Conservation (phyloP, 53 echinoderm and acorn worm species). For the Echinometra lucunter region DNA sequence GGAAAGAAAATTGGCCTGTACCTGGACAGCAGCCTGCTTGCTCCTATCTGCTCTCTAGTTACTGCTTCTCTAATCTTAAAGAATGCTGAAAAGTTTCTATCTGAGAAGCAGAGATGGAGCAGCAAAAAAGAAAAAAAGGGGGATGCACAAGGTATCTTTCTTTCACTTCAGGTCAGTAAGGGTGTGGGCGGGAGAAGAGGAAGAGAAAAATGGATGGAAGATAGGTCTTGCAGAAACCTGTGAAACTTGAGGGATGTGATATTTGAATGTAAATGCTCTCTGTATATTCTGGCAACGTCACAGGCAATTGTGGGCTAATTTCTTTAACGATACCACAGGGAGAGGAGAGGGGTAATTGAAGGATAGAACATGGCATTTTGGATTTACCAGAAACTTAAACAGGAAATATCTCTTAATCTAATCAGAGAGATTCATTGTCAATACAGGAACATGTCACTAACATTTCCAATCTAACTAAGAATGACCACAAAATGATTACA, state of each 20-base stretch:
- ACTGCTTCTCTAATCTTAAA: background rate
- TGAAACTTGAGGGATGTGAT: background rate
- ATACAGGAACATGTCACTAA: background rate
- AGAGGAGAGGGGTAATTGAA: background rate
- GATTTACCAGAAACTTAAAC: slow-evolving; percentile 37
- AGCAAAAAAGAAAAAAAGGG: background rate
- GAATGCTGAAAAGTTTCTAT: slow-evolving; percentile 30
- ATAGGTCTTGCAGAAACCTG: background rate
- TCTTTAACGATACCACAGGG: slow-evolving; percentile 6
- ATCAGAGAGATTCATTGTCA: slow-evolving; percentile 33
- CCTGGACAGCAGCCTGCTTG: background rate
- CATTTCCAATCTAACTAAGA: slow-evolving; percentile 19
- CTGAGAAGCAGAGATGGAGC: background rate
- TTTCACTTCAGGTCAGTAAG: background rate
- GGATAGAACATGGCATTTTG: background rate
- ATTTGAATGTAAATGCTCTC: background rate
- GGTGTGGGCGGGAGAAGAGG: background rate
- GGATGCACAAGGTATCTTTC: background rate
- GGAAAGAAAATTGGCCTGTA: background rate
- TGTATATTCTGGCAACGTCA: slow-evolving; percentile 39
- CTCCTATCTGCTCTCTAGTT: slow-evolving; percentile 9
- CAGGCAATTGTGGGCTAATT: background rate
- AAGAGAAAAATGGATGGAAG: background rate
- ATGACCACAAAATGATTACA: slow-evolving; percentile 12
- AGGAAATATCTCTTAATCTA: slow-evolving; percentile 42